A percentile compares a stretch with the other conserved stretches of the same genome.
These are phyloP conservation scores for Criorhina ranunculi DNA, from an alignment of 2,888 invertebrate genomes.

Conservation along the genomic window DNA sequence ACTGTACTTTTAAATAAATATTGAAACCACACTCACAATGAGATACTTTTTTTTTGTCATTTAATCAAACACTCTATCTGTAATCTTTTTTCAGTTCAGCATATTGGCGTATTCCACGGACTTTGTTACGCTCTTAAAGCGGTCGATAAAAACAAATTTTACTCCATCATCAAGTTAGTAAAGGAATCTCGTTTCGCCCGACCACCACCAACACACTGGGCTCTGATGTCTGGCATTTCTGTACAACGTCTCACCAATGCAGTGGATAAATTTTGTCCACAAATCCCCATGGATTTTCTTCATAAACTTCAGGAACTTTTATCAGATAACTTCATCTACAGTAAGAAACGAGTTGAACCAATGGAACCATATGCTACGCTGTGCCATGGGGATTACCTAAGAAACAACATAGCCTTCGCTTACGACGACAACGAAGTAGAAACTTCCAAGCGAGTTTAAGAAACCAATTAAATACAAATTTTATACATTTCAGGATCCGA, in stretches of 20 bases:
- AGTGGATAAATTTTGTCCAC: conserved; percentile 77
- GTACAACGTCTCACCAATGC: conserved; percentile 76
- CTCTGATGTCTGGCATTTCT: conserved; percentile 44
- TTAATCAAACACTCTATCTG: too few species aligned
- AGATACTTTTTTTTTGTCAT: too few species aligned
- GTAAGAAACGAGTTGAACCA: conserved; percentile 80
- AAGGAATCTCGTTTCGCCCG: conserved; percentile 80
- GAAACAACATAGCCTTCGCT: conserved; percentile 83
- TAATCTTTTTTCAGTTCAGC: conserved; percentile 77
- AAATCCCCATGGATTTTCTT: conserved; percentile 80
- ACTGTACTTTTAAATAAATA: too few species aligned
- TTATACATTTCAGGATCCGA: conserved; percentile 63
- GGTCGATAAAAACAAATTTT: conserved; percentile 78
- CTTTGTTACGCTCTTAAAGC: conserved; percentile 81
- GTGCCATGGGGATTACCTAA: conserved; percentile 83
- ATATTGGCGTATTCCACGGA: conserved; percentile 82
- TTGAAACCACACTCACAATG: too few species aligned
- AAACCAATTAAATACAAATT: neutral
- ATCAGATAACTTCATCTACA: conserved; percentile 75
- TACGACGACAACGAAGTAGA: conserved; percentile 78
- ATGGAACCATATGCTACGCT: conserved; percentile 81
- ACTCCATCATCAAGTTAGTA: conserved; percentile 77
- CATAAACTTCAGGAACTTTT: conserved; percentile 76
- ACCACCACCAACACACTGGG: conserved; percentile 77
- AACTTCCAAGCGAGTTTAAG: neutral